phyloP scores from a whole-genome alignment of 2,888 invertebrate genomes.

The Operophtera brumata region DNA sequence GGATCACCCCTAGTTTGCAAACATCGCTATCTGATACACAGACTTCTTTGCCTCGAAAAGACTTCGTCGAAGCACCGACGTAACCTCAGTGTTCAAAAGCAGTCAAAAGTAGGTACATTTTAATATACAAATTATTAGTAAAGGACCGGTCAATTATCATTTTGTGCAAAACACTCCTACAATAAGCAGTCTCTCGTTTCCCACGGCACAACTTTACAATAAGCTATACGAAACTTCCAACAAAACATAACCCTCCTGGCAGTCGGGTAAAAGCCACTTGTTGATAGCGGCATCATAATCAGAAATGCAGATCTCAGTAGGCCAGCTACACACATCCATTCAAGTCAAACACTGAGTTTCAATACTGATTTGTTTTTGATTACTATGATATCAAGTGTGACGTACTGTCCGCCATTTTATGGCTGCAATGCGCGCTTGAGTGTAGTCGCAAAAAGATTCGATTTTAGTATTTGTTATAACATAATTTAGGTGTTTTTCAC shows the following conservation, averaged over 20 bases:
- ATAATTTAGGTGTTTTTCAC: constrained; percentile 10
- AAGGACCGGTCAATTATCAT: constrained; percentile 31
- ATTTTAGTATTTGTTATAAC: constrained; percentile 15
- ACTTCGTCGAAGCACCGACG: constrained; percentile 1
- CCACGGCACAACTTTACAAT: constrained; percentile 43
- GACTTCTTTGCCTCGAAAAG: not conserved
- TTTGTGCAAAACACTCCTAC: constrained; percentile 56
- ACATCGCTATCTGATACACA: constrained; percentile 1
- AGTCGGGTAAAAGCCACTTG: constrained; percentile 25
- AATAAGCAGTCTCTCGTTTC: constrained; percentile 60
- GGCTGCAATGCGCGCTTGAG: constrained; percentile 16
- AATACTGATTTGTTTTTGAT: constrained; percentile 39
- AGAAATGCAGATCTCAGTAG: constrained; percentile 45
- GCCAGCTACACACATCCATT: constrained; percentile 46
- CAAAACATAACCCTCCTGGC: constrained; percentile 10
- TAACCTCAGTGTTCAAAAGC: constrained; percentile 1
- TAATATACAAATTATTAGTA: constrained; percentile 10
- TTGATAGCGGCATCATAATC: constrained; percentile 20
- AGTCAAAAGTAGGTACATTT: constrained; percentile 11
- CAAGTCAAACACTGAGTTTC: constrained; percentile 31
- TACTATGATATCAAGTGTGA: constrained; percentile 11
- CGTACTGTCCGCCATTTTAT: constrained; percentile 30
- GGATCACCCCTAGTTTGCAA: too few relatives aligned
- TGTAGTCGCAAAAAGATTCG: constrained; percentile 1
- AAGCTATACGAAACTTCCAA: constrained; percentile 36